These are phyloP conservation scores for Dinoponera quadriceps DNA, from an alignment of 1,140 invertebrate genomes.

Conservation along the genomic window DNA sequence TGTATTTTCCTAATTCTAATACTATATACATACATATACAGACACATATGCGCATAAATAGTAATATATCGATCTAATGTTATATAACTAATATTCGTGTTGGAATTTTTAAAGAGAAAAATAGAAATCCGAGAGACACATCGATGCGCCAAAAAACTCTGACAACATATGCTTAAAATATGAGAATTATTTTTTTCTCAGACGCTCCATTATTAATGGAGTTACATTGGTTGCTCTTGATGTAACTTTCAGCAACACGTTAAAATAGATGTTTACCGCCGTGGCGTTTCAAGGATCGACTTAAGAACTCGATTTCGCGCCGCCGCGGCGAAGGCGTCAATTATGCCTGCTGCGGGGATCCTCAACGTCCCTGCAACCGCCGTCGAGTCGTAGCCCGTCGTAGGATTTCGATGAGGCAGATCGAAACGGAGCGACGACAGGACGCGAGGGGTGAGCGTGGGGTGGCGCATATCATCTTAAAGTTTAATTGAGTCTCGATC, in stretches of 20 bases:
- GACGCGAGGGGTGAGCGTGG: slow-evolving; percentile 44
- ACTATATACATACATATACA: no score
- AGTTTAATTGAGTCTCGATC: slow-evolving; percentile 89
- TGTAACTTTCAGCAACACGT: not conserved
- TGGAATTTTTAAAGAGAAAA: no score
- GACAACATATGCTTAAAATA: no score
- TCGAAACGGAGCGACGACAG: slow-evolving; percentile 35
- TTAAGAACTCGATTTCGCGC: slow-evolving; percentile 19
- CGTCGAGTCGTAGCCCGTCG: slow-evolving; percentile 21
- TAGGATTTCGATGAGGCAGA: slow-evolving; percentile 48
- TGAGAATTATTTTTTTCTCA: not conserved
- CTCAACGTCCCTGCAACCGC: not conserved
- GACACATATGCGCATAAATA: no score
- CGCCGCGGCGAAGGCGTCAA: not conserved
- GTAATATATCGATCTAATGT: no score
- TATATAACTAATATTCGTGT: no score
- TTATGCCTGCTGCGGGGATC: not conserved
- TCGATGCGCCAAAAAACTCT: no score
- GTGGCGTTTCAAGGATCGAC: not conserved
- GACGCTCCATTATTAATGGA: not conserved
- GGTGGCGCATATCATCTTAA: slow-evolving; percentile 89
- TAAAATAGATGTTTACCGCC: not conserved
- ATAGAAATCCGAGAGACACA: no score
- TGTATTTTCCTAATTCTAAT: no score
- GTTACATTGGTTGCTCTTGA: not conserved